Evolutionary conservation across 1,140 invertebrate species (phyloP).

Genomic region (Pemphigus obesinymphae): DNA sequence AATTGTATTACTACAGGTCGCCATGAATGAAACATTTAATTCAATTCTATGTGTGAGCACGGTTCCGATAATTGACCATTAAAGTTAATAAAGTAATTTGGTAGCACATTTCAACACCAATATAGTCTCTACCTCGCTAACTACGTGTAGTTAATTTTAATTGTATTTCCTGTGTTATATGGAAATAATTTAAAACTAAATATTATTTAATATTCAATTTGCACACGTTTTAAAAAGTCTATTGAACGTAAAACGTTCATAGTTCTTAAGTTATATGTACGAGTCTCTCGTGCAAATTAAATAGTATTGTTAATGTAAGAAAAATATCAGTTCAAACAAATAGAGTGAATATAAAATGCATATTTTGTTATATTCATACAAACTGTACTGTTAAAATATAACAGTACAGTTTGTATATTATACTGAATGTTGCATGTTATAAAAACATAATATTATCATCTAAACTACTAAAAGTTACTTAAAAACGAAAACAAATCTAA

Average conservation of each 20-base stretch:
- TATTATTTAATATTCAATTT: neutral
- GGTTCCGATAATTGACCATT: neutral
- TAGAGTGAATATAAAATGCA: neutral
- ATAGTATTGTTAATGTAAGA: neutral
- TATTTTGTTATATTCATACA: neutral
- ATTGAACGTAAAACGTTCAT: neutral
- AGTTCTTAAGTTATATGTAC: neutral
- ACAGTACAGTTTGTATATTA: too few relatives aligned
- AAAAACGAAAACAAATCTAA: neutral
- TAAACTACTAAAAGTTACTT: neutral
- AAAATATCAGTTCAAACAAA: neutral
- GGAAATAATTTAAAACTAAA: neutral
- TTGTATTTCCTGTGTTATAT: neutral
- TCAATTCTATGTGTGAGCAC: too few relatives aligned
- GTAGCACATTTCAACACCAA: neutral
- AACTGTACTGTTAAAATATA: neutral
- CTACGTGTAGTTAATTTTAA: neutral
- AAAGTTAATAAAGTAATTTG: neutral
- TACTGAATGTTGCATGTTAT: too few relatives aligned
- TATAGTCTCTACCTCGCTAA: neutral
- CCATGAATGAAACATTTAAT: too few relatives aligned
- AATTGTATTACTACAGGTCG: too few relatives aligned
- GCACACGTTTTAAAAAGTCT: neutral
- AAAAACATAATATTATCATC: neutral
- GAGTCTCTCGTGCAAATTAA: neutral